A percentile compares a stretch with the other conserved stretches of the same genome.
These are phyloP conservation scores for Entomyzon cyanotis DNA, from an alignment of 2,113 vertebrate species.

Conservation along the genomic window DNA sequence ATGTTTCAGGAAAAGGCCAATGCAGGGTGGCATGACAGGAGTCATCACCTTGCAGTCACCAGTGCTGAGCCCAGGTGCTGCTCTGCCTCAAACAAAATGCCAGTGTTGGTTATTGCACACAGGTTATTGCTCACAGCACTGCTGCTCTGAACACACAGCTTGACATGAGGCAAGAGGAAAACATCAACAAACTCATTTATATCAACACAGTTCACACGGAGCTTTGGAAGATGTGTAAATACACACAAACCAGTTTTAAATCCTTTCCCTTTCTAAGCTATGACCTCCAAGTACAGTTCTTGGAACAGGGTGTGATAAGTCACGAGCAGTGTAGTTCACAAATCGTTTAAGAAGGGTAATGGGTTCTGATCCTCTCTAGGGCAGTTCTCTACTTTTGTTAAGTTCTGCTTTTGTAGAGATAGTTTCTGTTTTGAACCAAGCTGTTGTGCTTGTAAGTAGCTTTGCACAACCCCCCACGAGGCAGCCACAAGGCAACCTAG, in stretches of 20 bases:
- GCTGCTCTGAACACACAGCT: fast-evolving
- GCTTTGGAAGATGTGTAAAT: neutral
- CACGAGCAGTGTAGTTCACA: too few species aligned
- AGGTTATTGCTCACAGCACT: neutral
- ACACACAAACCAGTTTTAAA: neutral
- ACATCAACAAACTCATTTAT: neutral
- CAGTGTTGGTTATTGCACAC: neutral
- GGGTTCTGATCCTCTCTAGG: too few species aligned
- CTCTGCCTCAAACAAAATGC: neutral
- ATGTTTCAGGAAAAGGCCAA: neutral
- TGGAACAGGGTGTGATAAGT: too few species aligned
- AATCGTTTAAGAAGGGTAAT: too few species aligned
- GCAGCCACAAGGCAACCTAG: too few species aligned
- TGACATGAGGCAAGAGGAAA: neutral
- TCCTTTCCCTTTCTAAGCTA: neutral
- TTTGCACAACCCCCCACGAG: too few species aligned
- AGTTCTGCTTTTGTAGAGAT: too few species aligned
- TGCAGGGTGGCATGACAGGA: neutral
- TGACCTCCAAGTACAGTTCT: neutral
- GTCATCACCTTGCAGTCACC: neutral
- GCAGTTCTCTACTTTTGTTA: too few species aligned
- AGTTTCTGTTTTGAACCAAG: too few species aligned
- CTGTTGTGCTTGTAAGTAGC: too few species aligned
- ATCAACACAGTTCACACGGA: neutral
- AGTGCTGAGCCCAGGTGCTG: neutral